phyloP scores from a whole-genome alignment of 2,113 vertebrate genomes.

The Lycaon pictus region DNA sequence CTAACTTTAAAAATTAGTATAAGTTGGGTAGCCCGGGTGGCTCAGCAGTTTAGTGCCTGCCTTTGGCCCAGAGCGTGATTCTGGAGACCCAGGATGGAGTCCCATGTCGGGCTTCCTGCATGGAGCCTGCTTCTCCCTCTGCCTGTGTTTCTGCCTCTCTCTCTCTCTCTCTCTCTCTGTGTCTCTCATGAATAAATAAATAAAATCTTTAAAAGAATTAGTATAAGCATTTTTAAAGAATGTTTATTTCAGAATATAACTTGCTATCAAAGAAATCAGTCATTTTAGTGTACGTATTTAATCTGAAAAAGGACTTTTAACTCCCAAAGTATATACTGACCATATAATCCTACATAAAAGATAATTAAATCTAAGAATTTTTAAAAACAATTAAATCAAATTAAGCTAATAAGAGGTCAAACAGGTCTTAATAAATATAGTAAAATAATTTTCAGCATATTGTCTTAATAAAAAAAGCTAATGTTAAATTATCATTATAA shows the following conservation, averaged over 20 bases:
- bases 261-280: not conserved
- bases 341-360: not conserved
- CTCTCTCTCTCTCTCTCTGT: no score
- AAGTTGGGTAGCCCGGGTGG: not conserved
- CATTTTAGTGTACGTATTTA: conserved; percentile 33
- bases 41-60: no score
- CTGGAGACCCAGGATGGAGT: no score
- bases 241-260: conserved; percentile 12
- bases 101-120: no score
- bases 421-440: not conserved
- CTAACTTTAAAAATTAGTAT: not conserved
- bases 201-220: not conserved
- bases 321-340: not conserved
- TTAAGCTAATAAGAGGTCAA: not conserved
- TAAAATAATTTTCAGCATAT: not conserved
- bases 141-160: no score
- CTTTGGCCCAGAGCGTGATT: no score
- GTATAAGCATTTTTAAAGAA: not conserved
- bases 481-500: not conserved
- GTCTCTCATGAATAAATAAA: no score
- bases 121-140: no score
- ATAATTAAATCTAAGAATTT: not conserved
- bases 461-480: not conserved
- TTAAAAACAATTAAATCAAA: not conserved
- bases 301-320: not conserved